Base-by-base conservation (phyloP, 2,797 vertebrate species). In the Acipenser transmontanus region DNA sequence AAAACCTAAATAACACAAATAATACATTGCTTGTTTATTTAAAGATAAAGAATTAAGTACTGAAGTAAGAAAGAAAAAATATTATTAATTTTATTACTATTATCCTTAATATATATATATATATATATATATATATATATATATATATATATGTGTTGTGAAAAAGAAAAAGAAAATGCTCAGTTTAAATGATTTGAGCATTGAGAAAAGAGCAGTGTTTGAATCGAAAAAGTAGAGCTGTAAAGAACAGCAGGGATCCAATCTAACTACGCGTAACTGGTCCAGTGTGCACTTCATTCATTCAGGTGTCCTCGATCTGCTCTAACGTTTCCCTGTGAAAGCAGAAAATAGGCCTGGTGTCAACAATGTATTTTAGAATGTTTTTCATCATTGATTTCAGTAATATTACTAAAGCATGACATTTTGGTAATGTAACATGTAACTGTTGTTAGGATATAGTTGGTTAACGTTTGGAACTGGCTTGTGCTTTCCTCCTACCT, bases 21-120 rank as follows among this genome's bases (percentile, higher is more conserved):
- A 56, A 47, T 60, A 10, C 49, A 17, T 73, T 80, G 73, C 77
- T 71, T 65, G 61, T 82, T 82, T 80, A 80, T 82, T 80, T 52
- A 52, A 69, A 69, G 34, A 34, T 1, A 34, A 57, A 2, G 14
- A 57, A 11, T 59, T 62, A 56, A 63, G 54, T 62, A 73, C 70
- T 72, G 69, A 69, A 72, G 72, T 68, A 70, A 71, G 60, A 73
- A 74, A 70, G 50, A 71, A 70, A n/a, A 51, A 62, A 47, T 69
- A 48, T 48, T 69, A 34, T 34, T 34, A 0, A 34, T 34, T 34
- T 34, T 34, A 34, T 34, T 34, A 34, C 34, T 34, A 34, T 34
- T 34, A 34, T 34, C 34, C 34, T 34, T 2, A 1, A 34, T 34
- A 34, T 34, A 34, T 34, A 34, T 34, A 34, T 34, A 34, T 34